These are phyloP conservation scores for Laspeyria flexula DNA, from an alignment of 2,888 invertebrate species.

Conservation along the genomic window DNA sequence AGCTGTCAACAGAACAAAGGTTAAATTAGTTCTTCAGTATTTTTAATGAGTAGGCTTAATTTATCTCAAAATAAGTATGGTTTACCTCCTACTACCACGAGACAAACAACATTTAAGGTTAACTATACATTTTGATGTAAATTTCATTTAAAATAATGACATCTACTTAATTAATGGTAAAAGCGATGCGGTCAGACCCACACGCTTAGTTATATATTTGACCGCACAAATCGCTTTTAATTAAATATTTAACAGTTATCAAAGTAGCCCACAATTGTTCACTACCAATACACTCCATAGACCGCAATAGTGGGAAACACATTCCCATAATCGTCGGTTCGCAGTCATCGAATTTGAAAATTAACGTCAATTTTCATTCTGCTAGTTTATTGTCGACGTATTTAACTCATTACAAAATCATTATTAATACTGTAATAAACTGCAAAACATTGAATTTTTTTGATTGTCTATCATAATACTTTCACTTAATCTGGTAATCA, in stretches of 20 bases:
- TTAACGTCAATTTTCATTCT: not conserved
- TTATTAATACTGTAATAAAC: too few relatives aligned
- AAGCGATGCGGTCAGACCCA: constrained; percentile 18
- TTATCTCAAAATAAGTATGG: too few relatives aligned
- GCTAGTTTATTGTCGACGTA: not conserved
- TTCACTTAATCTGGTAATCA: too few relatives aligned
- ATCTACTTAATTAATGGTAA: constrained; percentile 19
- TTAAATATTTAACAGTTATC: constrained; percentile 8
- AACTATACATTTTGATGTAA: not conserved
- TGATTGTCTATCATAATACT: too few relatives aligned
- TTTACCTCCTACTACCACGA: too few relatives aligned
- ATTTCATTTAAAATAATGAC: constrained; percentile 21
- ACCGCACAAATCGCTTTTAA: constrained; percentile 26
- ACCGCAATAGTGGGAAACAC: constrained; percentile 2
- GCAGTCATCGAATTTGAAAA: not conserved
- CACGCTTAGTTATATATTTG: constrained; percentile 27
- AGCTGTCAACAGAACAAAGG: too few relatives aligned
- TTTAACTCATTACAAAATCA: too few relatives aligned
- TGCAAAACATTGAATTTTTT: too few relatives aligned
- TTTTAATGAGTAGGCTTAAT: too few relatives aligned
- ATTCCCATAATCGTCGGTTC: not conserved
- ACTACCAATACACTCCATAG: not conserved
- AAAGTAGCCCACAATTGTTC: constrained; percentile 1
- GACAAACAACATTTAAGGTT: not conserved
- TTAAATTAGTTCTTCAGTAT: too few relatives aligned